phyloP scores from a whole-genome alignment of 2,797 vertebrate genomes.

The Amphiprion clarkii region DNA sequence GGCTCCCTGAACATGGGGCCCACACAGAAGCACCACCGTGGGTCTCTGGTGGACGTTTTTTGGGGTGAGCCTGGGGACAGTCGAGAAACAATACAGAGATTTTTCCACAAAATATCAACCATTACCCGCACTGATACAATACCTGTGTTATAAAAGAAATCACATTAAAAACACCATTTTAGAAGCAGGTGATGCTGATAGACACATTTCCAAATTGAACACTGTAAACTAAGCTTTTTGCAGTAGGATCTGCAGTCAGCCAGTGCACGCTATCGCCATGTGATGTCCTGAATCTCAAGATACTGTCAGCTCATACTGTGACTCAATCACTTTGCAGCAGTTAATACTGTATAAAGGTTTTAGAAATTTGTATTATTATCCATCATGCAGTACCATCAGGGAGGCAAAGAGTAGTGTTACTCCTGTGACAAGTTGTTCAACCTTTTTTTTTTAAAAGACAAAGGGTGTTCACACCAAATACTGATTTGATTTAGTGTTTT shows the following conservation, averaged over 20 bases:
- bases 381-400: too few relatives aligned
- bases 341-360: too few relatives aligned
- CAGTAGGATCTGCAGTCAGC: too few relatives aligned
- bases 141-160: not conserved
- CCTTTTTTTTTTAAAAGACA: too few relatives aligned
- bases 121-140: not conserved
- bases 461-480: too few relatives aligned
- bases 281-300: too few relatives aligned
- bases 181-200: not conserved
- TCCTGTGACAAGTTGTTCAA: too few relatives aligned
- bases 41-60: conserved; percentile 95
- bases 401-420: too few relatives aligned
- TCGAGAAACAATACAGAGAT: conserved; percentile 2
- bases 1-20: conserved; percentile 92
- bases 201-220: not conserved
- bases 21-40: conserved; percentile 91
- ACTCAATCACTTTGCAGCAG: not conserved
- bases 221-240: not conserved
- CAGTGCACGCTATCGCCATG: too few relatives aligned
- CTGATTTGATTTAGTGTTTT: too few relatives aligned
- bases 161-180: not conserved
- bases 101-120: not conserved
- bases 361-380: too few relatives aligned
- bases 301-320: too few relatives aligned
- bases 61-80: conserved; percentile 88